These are phyloP conservation scores for Amorpha juglandis DNA, from an alignment of 2,888 invertebrate species.

Conservation along the genomic window DNA sequence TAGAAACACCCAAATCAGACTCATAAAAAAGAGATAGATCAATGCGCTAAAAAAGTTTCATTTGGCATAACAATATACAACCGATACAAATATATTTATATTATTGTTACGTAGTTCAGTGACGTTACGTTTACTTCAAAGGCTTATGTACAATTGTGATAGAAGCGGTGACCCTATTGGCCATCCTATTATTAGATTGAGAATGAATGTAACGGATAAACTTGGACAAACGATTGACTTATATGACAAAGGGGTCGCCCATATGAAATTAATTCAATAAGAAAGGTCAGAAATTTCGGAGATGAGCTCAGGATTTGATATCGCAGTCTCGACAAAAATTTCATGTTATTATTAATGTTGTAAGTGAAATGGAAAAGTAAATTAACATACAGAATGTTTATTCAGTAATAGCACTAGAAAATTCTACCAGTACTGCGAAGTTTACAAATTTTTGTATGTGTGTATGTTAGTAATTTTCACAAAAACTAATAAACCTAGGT, in stretches of 20 bases:
- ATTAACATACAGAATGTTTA: constrained; percentile 9
- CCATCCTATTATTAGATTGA: constrained; percentile 69
- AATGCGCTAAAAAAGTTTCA: constrained; percentile 30
- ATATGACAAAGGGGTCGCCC: constrained; percentile 66
- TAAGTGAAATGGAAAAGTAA: constrained; percentile 37
- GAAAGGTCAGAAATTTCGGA: constrained; percentile 62
- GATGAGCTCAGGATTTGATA: constrained; percentile 45
- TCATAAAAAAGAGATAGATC: too few relatives aligned
- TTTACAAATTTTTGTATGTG: too few relatives aligned
- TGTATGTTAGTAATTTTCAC: too few relatives aligned
- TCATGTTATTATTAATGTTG: constrained; percentile 36
- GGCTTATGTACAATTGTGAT: constrained; percentile 43
- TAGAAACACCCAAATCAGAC: too few relatives aligned
- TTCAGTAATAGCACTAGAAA: not conserved
- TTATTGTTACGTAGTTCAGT: constrained; percentile 53
- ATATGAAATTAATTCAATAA: constrained; percentile 74
- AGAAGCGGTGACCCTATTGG: constrained; percentile 61
- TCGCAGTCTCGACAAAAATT: constrained; percentile 33
- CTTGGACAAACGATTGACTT: constrained; percentile 71
- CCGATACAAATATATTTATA: constrained; percentile 47
- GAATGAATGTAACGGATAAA: constrained; percentile 69
- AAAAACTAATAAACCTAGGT: too few relatives aligned
- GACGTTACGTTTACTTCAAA: constrained; percentile 46
- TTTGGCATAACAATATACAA: constrained; percentile 41
- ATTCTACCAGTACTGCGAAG: too few relatives aligned